Evolutionary conservation across 1,140 invertebrate genomes (phyloP), one percentile per base, ranked within the genome.

Genomic region (Mactra quadrangularis): DNA sequence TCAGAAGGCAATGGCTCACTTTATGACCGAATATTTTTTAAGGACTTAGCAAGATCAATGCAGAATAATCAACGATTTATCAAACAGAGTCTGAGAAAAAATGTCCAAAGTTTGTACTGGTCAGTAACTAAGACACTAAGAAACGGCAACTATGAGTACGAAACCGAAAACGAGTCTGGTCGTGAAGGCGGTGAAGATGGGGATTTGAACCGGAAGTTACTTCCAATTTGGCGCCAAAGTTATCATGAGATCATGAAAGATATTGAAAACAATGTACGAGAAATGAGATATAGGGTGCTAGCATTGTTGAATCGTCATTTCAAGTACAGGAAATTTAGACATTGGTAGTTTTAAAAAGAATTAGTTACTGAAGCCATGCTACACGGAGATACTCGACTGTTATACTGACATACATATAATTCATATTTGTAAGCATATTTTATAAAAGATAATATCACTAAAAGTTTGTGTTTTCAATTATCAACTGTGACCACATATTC

Each of bases 231-330:
- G 77, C 41, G 29, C 3, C 33, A 45, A 1, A 31, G 71, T n/a
- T 71, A 71, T 27, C 15, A 15, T 27, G 53, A 59, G 47, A 22
- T 81, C 1, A 41, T 81, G 9, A 25, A 29, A 7, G 27, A 71
- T 27, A 53, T 81, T 0, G 53, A 81, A 17, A 70, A 13, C 19
- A 29, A 59, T 38, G 35, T 81, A 7, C 29, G 62, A 22, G 45
- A 71, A 7, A 68, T 81, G 64, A 64, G 77, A 19, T 81, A 81
- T 35, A 59, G 41, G 27, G 77, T 81, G 4, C 66, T 81, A 11
- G 53, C 66, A 22, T 57, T 68, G 22, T 13, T 60, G 1, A 81
- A 71, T 22, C 52, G 64, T 27, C 62, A 66, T 68, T 31, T 68
- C 27, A 68, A 27, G 17, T 55, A 55, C n/a, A 27, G 25, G 52